Evolutionary conservation across 2,113 vertebrate genomes (phyloP).

Genomic region (Bubo bubo): DNA sequence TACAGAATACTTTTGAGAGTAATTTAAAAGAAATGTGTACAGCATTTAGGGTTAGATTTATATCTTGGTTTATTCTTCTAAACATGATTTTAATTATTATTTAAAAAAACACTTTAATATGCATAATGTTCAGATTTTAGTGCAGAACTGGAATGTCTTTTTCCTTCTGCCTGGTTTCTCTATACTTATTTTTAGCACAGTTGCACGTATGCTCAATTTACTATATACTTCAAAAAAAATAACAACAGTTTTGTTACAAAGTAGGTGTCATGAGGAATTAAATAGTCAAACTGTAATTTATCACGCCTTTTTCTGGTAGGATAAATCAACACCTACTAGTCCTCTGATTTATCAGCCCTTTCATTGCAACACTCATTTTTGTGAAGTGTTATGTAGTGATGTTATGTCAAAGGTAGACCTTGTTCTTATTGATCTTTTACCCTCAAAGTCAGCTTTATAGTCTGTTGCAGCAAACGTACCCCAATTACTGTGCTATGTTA

Average conservation of each 20-base stretch:
- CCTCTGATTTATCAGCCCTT: slow-evolving; percentile 37
- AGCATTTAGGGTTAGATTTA: slow-evolving; percentile 24
- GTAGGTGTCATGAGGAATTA: slow-evolving; percentile 34
- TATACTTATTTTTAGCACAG: background rate
- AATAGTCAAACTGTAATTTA: background rate
- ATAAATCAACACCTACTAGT: slow-evolving; percentile 5
- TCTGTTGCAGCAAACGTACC: background rate
- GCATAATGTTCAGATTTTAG: background rate
- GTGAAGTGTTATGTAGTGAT: background rate
- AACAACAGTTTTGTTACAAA: background rate
- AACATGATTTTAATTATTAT: background rate
- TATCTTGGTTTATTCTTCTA: slow-evolving; percentile 29
- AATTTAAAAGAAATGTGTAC: slow-evolving; percentile 1
- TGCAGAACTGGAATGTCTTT: background rate
- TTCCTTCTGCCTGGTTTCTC: background rate
- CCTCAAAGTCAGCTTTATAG: background rate
- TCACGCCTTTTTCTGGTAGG: slow-evolving; percentile 22
- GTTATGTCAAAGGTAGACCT: slow-evolving; percentile 37
- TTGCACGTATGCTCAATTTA: background rate
- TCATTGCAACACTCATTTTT: background rate
- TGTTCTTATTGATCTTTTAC: slow-evolving; percentile 12
- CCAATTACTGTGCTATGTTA: background rate
- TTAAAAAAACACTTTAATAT: background rate
- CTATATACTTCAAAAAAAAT: background rate
- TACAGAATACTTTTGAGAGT: slow-evolving; percentile 28